A percentile compares a stretch with the other conserved stretches of the same genome.
Conservation (phyloP, 2,113 vertebrate species). For the Maccullochella peelii region DNA sequence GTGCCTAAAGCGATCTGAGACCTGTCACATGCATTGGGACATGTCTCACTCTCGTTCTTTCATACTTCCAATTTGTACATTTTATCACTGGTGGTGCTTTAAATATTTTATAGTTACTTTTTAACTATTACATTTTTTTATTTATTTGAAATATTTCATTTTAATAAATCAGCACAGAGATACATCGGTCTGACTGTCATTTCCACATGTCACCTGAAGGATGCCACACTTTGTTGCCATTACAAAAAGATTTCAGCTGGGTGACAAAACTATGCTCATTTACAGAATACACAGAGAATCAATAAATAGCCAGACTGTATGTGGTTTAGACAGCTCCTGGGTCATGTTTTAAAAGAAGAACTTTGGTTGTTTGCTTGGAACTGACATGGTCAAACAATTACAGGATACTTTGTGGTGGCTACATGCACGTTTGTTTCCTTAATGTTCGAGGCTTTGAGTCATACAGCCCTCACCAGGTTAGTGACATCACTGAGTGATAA, state of each 20-base stretch:
- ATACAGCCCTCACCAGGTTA: background rate
- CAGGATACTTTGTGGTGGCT: slow-evolving; percentile 24
- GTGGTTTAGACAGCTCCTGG: background rate
- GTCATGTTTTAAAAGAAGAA: background rate
- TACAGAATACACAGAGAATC: background rate
- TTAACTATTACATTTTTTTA: background rate
- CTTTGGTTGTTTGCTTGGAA: slow-evolving; percentile 2
- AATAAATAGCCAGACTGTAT: background rate
- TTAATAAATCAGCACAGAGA: background rate
- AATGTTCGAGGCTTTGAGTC: background rate
- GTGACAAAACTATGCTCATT: background rate
- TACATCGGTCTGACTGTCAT: background rate
- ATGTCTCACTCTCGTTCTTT: background rate
- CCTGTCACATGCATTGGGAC: background rate
- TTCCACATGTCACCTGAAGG: too few species aligned
- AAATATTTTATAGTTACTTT: background rate
- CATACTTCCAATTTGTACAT: background rate
- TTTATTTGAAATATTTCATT: background rate
- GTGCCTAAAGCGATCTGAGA: background rate
- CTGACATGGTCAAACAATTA: slow-evolving; percentile 42
- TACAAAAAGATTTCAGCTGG: background rate
- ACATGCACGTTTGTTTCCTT: background rate
- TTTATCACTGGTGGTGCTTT: too few species aligned
- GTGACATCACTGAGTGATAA: background rate
- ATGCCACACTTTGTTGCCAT: background rate